Evolutionary conservation across 2,888 invertebrate species (phyloP).

Genomic region (Lottia scabra): DNA sequence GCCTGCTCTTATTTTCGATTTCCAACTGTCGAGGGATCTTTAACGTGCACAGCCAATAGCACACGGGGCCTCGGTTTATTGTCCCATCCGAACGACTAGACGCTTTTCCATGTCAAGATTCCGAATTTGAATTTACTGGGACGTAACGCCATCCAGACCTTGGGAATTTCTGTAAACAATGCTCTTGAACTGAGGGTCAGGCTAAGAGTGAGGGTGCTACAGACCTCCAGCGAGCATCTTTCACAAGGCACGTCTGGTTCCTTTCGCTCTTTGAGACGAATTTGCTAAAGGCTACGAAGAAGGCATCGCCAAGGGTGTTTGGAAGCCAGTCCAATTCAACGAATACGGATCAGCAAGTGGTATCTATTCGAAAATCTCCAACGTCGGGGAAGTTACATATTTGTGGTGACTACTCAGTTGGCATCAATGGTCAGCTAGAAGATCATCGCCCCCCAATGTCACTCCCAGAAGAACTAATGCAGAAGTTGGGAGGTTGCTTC

Average conservation of each 20-base stretch:
- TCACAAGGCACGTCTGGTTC: conserved; percentile 19
- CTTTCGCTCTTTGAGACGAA: conserved; percentile 15
- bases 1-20: too few relatives aligned
- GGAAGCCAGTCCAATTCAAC: conserved; percentile 10
- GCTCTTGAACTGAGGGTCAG: neutral
- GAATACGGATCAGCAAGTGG: conserved; percentile 6
- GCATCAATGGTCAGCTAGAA: neutral
- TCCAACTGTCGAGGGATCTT: too few relatives aligned
- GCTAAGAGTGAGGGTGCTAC: too few relatives aligned
- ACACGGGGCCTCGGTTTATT: too few relatives aligned
- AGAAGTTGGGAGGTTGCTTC: neutral
- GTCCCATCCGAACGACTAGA: too few relatives aligned
- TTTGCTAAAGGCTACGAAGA: conserved; percentile 7
- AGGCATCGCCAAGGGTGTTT: conserved; percentile 11
- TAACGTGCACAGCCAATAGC: too few relatives aligned
- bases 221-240: neutral
- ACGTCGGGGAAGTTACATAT: neutral
- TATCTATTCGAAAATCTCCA: neutral
- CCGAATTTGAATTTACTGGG: too few relatives aligned
- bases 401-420: neutral
- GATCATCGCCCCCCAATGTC: neutral
- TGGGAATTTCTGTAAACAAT: conserved; percentile 1
- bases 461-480: neutral
- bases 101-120: too few relatives aligned
- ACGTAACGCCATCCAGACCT: too few relatives aligned